Base-by-base conservation (phyloP, 2,113 vertebrate genomes). In the Tamias sibiricus region DNA sequence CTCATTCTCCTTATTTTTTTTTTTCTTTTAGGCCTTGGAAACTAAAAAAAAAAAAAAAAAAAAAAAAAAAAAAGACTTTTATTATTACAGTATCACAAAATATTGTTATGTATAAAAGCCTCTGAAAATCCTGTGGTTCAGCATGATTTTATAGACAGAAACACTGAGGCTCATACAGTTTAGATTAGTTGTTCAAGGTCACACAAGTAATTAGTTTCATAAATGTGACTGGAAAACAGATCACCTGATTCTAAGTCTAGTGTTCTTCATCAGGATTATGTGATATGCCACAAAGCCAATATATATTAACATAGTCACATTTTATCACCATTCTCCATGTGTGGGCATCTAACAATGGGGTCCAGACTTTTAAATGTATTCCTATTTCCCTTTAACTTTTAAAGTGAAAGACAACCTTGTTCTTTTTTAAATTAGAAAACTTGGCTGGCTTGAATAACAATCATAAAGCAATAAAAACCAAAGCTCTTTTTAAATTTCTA, bases 371-470 rank as follows among this genome's bases (percentile, higher is more conserved):
- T 35, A 77, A 91, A 62, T 90, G 9, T 80, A 66, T 80, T 81
- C 8, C 87, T 3, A 4, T 75, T 88, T 85, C 66, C 4, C 52
- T 83, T 94, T 72, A 92, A 72, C 69, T 69, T 96, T 85, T 62
- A 85, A 97, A 88, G 81, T 92, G n/a, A 97, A 97, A 82, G 68
- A 97, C 40, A 97, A 66, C 42, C 81, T 92, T 92, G 57, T 44
- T 87, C 54, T 96, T 87, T 97, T 97, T 98, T 95, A n/a, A 94
- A 92, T 94, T 95, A 77, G 68, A 83, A 81, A 90, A 44, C 52
- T 98, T 97, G 95, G 24, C 95, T 98, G 74, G 54, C 83, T 97
- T 95, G 68, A 97, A 95, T 98, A 91, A 83, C 68, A 97, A 87
- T 91, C 11, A 88, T 84, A 96, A 97, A 95, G 68, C 49, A 94